A percentile compares a stretch with the other conserved stretches of the same genome.
Conservation (phyloP, 2,797 vertebrate genomes). For the Tauraco hartlaubi region DNA sequence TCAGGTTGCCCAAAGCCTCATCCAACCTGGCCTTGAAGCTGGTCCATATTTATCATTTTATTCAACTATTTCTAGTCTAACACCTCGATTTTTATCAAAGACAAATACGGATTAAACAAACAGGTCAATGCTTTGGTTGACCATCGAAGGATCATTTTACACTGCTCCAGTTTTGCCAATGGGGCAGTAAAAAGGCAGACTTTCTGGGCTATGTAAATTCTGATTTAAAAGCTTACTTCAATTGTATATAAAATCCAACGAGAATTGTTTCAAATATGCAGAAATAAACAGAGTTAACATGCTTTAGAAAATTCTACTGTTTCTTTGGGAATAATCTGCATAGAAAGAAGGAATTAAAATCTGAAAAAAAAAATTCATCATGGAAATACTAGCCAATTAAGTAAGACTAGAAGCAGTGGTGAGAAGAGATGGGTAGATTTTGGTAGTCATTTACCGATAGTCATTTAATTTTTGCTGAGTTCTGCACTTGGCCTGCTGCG, state of each 20-base stretch:
- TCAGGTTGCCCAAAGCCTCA: too few relatives aligned
- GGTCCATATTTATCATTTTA: neutral
- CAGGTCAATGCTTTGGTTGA: neutral
- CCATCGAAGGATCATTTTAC: neutral
- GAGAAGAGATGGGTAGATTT: neutral
- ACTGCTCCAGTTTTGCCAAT: neutral
- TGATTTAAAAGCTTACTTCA: neutral
- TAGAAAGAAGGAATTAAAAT: conserved; percentile 17
- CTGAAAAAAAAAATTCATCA: neutral
- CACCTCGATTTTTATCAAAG: neutral
- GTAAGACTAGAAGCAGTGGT: neutral
- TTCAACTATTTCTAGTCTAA: neutral
- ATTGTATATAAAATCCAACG: neutral
- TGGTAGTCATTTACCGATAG: neutral
- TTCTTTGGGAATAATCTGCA: conserved; percentile 35
- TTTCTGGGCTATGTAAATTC: neutral
- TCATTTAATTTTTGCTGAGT: neutral
- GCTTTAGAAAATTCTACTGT: neutral
- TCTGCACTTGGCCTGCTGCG: too few relatives aligned
- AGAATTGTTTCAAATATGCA: neutral
- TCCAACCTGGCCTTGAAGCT: neutral
- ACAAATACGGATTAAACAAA: neutral
- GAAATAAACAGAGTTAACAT: neutral
- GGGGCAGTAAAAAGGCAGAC: neutral
- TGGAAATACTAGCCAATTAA: neutral